Base-by-base conservation (phyloP, 2,797 vertebrate genomes). In the Holocentrus rufus region DNA sequence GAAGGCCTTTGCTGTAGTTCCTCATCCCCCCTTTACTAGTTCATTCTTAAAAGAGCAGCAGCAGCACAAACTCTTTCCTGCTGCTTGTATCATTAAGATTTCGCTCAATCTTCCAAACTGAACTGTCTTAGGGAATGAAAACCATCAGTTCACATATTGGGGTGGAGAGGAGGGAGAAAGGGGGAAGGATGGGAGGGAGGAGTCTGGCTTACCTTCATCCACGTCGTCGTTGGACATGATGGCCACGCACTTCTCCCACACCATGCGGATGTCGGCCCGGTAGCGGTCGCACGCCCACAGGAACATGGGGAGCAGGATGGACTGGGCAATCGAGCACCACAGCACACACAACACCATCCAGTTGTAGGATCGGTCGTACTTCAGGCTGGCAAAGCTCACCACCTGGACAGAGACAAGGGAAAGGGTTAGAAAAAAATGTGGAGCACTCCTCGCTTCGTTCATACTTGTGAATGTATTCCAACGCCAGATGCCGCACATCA, bases 261-360 rank as follows among this genome's bases (percentile, higher is more conserved):
- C 91, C 68, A 96, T 94, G 72, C 93, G 95, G 75, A 95, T 92
- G 76, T 97, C 94, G 0, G 96, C 96, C 0, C 97, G 93, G 86
- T 98, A 98, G 34, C 96, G 97, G 80, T 97, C 96, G 2, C 96
- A 98, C 57, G 96, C 96, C 96, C 96, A 97, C 55, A 98, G 93
- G 92, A 96, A 96, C 81, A 96, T 88, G 1, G 97, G 97, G 36
- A 98, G 92, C 71, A 98, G 93, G 75, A 97, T 95, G 71, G 96
- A 96, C 90, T 98, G 97, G 30, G 93, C 92, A n/a, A 98, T 95
- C 0, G 97, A 97, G 91, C 97, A 98, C 97, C 97, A 98, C 36
- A 98, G 91, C 76, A 97, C 93, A 6, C 96, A 97, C 74, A 96
- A 84, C 13, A 95, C 95, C 97, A 98, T 98, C 96, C 96, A 98